Conservation (phyloP, 2,797 vertebrate species). For the Thamnophis elegans region DNA sequence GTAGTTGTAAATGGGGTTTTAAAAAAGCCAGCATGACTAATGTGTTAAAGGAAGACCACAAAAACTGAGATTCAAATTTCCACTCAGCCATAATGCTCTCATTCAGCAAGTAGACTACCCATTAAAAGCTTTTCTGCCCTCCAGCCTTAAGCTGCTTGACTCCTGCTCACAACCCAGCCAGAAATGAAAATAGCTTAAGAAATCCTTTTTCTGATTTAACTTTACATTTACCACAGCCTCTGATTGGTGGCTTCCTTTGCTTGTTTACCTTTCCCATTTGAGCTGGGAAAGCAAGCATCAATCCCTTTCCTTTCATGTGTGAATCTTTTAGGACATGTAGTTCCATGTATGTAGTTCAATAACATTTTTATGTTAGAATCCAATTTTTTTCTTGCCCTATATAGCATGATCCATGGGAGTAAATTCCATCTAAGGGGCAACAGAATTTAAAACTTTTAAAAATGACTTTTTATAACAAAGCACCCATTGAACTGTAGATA, state of each 20-base stretch:
- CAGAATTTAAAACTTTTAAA: neutral
- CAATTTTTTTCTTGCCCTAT: neutral
- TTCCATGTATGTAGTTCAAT: neutral
- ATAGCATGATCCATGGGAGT: neutral
- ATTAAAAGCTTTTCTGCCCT: neutral
- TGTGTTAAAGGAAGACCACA: neutral
- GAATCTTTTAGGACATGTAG: neutral
- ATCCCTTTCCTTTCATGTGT: neutral
- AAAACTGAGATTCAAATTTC: neutral
- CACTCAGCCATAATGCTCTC: neutral
- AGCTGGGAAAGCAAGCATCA: neutral
- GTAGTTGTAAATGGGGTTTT: neutral
- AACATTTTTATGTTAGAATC: neutral
- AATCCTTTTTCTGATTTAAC: neutral
- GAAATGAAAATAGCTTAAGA: neutral
- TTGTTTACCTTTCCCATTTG: neutral
- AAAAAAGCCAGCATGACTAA: neutral
- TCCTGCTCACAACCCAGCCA: neutral
- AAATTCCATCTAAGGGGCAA: neutral
- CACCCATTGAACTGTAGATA: neutral
- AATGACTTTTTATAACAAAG: neutral
- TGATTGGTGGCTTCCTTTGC: neutral
- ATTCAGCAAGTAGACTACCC: neutral
- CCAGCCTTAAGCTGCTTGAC: neutral
- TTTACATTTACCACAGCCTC: neutral